These are phyloP conservation scores for Philereme vetulata DNA, from an alignment of 2,888 invertebrate genomes.

Conservation along the genomic window DNA sequence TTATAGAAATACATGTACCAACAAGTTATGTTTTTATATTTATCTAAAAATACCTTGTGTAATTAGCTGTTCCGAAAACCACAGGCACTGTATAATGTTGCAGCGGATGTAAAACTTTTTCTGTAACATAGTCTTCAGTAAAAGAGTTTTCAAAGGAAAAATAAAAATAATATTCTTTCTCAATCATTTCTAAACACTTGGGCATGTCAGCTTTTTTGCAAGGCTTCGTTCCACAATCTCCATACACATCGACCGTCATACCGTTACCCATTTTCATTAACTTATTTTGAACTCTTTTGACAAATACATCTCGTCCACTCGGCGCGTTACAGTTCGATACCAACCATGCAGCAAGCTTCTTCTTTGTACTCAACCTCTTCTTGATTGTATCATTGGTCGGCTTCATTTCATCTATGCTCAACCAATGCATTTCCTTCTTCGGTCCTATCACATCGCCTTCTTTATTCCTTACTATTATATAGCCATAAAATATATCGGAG, in stretches of 20 bases:
- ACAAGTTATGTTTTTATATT: too few relatives aligned
- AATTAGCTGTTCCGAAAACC: constrained; percentile 66
- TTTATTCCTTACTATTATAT: constrained; percentile 48
- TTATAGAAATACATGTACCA: too few relatives aligned
- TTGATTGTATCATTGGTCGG: constrained; percentile 47
- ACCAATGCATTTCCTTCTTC: constrained; percentile 51
- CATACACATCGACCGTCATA: constrained; percentile 54
- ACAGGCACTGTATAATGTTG: constrained; percentile 58
- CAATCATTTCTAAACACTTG: constrained; percentile 48
- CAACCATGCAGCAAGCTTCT: constrained; percentile 61
- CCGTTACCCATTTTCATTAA: constrained; percentile 38
- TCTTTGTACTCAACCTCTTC: constrained; percentile 48
- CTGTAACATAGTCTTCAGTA: constrained; percentile 63
- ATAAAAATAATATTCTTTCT: constrained; percentile 61
- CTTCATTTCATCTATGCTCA: constrained; percentile 47
- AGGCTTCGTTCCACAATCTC: constrained; percentile 49
- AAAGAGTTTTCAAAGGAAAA: constrained; percentile 64
- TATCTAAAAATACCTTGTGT: constrained; percentile 56
- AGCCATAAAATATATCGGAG: constrained; percentile 55
- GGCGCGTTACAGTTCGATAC: constrained; percentile 55
- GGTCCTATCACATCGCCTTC: constrained; percentile 50
- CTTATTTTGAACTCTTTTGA: constrained; percentile 41
- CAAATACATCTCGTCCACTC: constrained; percentile 47
- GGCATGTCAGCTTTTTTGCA: constrained; percentile 43
- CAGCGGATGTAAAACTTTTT: constrained; percentile 58